Percentiles rank a stretch among this genome's conserved stretches.
Conservation (phyloP, 2,888 invertebrate genomes). For the Linyphia triangularis region DNA sequence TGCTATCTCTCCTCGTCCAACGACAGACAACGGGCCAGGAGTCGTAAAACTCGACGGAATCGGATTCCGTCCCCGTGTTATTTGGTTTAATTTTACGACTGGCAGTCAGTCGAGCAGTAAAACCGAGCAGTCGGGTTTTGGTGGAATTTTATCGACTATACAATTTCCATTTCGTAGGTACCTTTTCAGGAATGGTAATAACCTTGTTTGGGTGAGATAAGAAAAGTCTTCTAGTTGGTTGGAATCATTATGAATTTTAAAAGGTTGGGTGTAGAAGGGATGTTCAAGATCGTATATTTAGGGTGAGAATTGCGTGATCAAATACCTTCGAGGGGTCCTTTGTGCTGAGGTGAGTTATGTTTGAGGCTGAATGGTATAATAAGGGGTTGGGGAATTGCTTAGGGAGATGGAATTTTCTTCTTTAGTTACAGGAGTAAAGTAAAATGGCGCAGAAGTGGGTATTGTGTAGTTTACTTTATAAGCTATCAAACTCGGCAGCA, state of each 20-base stretch:
- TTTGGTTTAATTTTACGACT: conserved; percentile 74
- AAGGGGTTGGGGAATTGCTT: conserved; percentile 18
- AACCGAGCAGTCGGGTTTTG: conserved; percentile 24
- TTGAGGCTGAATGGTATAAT: conserved; percentile 28
- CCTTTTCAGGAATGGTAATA: conserved; percentile 44
- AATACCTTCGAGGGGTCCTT: conserved; percentile 24
- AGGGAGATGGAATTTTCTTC: not conserved
- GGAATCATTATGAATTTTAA: conserved; percentile 68
- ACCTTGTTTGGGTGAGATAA: conserved; percentile 69
- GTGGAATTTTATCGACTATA: conserved; percentile 52
- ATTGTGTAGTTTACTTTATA: conserved; percentile 12
- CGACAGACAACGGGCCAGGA: not conserved
- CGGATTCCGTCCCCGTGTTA: conserved; percentile 60
- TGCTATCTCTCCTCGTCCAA: conserved; percentile 25
- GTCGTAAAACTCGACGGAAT: conserved; percentile 60
- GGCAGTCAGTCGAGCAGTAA: conserved; percentile 52
- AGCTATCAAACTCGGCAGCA: not conserved
- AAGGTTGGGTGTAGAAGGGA: not conserved
- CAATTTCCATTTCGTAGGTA: conserved; percentile 41
- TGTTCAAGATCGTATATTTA: not conserved
- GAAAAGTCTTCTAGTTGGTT: conserved; percentile 38
- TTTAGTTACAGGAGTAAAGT: not conserved
- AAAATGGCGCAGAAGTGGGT: not conserved
- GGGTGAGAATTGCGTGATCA: conserved; percentile 19
- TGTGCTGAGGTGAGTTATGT: conserved; percentile 34